A percentile compares a stretch with the other conserved stretches of the same genome.
These are phyloP conservation scores for Serilophus lunatus DNA, from an alignment of 2,113 vertebrate genomes.

Conservation along the genomic window DNA sequence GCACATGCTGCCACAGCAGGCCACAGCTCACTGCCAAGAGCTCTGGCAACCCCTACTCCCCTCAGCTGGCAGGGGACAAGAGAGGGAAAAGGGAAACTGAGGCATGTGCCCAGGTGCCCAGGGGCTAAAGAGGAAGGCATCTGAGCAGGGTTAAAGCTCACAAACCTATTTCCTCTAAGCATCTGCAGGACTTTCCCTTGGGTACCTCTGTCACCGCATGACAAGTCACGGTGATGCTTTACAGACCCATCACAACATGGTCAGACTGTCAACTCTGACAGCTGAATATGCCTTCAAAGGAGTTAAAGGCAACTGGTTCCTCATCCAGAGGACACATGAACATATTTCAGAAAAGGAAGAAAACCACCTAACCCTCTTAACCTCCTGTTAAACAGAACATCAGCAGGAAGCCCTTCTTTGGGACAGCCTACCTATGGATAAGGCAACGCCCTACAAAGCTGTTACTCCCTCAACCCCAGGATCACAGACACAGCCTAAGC, in stretches of 20 bases:
- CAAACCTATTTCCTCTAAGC: neutral
- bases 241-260: accelerated
- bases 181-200: neutral
- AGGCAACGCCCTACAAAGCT: neutral
- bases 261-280: neutral
- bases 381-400: neutral
- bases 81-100: neutral
- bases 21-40: neutral
- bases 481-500: neutral
- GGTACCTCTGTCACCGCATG: neutral
- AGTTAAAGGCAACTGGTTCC: neutral
- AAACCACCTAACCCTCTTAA: neutral
- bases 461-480: neutral
- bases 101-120: neutral
- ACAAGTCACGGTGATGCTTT: accelerated
- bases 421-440: neutral
- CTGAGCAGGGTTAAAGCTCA: neutral
- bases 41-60: neutral
- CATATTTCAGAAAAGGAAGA: accelerated
- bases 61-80: neutral
- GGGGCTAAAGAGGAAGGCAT: neutral
- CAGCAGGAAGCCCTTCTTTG: neutral
- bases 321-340: neutral
- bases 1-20: neutral
- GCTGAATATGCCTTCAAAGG: neutral